Conservation (phyloP, 92 coral and sea anemone genomes). For the Virgularia gustaviana region DNA sequence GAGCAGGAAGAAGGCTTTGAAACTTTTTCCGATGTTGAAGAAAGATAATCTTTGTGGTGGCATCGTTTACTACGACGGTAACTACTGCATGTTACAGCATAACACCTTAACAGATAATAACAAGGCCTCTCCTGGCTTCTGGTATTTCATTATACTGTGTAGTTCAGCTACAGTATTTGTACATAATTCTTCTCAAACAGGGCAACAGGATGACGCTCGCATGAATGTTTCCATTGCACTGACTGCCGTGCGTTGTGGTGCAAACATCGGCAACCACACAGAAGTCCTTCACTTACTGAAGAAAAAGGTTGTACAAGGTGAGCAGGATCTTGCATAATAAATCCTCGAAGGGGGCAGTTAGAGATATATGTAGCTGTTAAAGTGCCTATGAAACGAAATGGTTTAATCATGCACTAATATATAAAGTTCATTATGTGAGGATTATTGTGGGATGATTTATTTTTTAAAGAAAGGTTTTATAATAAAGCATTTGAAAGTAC, state of each 20-base stretch:
- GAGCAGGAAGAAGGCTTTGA: conserved; percentile 85
- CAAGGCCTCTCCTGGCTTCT: neutral
- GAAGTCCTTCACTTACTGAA: conserved; percentile 88
- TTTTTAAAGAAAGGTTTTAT: too few species aligned
- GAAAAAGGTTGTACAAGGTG: conserved; percentile 48
- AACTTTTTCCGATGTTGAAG: conserved; percentile 93
- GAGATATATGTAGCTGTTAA: neutral
- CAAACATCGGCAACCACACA: conserved; percentile 79
- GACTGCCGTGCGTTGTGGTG: conserved; percentile 90
- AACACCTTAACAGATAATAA: neutral
- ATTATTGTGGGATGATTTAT: too few species aligned
- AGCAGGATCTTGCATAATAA: neutral
- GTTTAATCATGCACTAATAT: too few species aligned
- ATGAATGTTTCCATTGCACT: conserved; percentile 88
- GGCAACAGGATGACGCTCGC: conserved; percentile 94
- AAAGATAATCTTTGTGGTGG: conserved; percentile 91
- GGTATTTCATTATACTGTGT: neutral
- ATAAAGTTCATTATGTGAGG: too few species aligned
- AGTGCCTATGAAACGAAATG: neutral
- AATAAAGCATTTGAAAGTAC: too few species aligned
- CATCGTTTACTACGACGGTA: conserved; percentile 95
- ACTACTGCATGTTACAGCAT: neutral
- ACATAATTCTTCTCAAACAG: conserved; percentile 48
- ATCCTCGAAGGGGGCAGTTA: neutral
- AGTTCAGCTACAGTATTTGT: neutral